These are phyloP conservation scores for Gastrophysa polygoni DNA, from an alignment of 2,888 invertebrate genomes.

Conservation along the genomic window DNA sequence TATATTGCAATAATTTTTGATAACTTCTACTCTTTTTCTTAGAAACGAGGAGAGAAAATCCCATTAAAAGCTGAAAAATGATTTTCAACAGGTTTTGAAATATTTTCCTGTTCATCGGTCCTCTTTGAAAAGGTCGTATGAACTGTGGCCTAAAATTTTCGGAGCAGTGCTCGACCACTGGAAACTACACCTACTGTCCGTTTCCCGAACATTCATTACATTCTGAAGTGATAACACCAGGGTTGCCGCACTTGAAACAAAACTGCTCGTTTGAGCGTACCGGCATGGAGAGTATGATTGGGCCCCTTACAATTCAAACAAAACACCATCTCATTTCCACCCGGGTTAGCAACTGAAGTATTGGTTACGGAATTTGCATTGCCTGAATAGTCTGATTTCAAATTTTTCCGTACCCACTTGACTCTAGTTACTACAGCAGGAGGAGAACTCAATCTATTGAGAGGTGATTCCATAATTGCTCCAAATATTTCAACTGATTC, in stretches of 20 bases:
- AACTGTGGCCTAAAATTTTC: not conserved
- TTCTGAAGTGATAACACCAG: not conserved
- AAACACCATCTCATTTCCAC: no score
- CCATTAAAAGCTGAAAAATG: not conserved
- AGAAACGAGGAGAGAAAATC: no score
- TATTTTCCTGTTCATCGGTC: not conserved
- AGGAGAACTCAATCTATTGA: no score
- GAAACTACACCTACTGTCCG: not conserved
- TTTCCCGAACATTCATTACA: conserved; percentile 18
- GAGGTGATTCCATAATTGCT: no score
- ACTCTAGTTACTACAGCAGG: no score
- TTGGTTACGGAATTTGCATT: no score
- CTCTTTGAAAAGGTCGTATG: not conserved
- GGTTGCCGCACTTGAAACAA: conserved; percentile 17
- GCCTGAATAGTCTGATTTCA: no score
- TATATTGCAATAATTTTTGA: no score
- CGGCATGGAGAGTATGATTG: conserved; percentile 6
- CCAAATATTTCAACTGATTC: no score
- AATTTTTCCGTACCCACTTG: no score
- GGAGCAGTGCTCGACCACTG: conserved; percentile 8
- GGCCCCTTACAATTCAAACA: conserved; percentile 16
- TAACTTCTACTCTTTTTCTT: no score
- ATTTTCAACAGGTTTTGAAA: not conserved
- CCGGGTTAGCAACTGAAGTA: no score
- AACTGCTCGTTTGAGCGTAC: not conserved